phyloP scores from a whole-genome alignment of 2,888 invertebrate species.

The Polydrusus tereticollis region DNA sequence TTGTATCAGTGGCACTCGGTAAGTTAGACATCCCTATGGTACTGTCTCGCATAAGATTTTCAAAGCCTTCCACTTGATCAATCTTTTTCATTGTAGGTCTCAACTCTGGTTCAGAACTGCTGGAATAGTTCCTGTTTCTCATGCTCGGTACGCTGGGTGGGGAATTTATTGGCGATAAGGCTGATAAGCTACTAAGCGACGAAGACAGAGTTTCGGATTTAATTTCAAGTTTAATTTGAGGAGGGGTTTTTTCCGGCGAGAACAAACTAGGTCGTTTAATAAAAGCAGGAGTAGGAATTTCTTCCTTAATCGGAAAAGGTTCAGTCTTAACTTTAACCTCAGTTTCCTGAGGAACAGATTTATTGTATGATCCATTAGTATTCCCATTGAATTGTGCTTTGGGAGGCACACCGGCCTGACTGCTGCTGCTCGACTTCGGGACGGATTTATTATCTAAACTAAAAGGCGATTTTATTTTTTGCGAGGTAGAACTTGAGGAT shows the following conservation, averaged over 20 bases:
- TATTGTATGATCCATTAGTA: constrained; percentile 42
- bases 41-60: constrained; percentile 72
- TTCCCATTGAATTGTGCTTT: constrained; percentile 44
- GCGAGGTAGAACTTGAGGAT: constrained; percentile 62
- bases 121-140: constrained; percentile 64
- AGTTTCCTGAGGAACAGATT: constrained; percentile 31
- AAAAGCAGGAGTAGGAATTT: constrained; percentile 52
- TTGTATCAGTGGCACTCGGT: constrained; percentile 58
- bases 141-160: constrained; percentile 53
- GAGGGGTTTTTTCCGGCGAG: constrained; percentile 75
- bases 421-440: constrained; percentile 56
- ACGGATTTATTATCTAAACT: constrained; percentile 63
- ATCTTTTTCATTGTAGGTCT: constrained; percentile 75
- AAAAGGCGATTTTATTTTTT: constrained; percentile 63
- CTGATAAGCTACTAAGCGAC: constrained; percentile 33
- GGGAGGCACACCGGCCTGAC: constrained; percentile 16
- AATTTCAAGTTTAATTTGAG: constrained; percentile 67
- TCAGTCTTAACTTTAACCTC: constrained; percentile 52
- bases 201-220: constrained; percentile 62
- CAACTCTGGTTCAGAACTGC: constrained; percentile 73
- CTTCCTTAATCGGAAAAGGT: constrained; percentile 52
- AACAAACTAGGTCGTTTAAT: constrained; percentile 75
- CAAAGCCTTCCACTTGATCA: constrained; percentile 74
- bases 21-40: constrained; percentile 63
- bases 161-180: constrained; percentile 57